Percentiles rank a stretch among this genome's conserved stretches.
Evolutionary conservation across 2,888 invertebrate species (phyloP).

Genomic region (Gymnocheta viridis): DNA sequence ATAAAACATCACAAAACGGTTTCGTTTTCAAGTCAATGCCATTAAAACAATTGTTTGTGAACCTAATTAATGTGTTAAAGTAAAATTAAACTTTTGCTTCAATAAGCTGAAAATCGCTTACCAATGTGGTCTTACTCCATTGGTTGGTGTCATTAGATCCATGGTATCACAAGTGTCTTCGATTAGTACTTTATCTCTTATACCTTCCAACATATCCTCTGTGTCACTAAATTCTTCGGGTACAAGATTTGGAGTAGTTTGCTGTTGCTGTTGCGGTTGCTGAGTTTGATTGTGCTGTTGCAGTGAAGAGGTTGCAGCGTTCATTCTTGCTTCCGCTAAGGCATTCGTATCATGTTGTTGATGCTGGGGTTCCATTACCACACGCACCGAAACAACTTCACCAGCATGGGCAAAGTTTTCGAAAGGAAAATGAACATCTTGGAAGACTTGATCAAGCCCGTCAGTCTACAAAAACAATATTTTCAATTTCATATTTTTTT

Average conservation of each 20-base stretch:
- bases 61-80: constrained; percentile 59
- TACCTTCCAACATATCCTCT: constrained; percentile 93
- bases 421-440: constrained; percentile 79
- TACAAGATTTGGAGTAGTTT: constrained; percentile 50
- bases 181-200: constrained; percentile 85
- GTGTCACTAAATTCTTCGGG: constrained; percentile 90
- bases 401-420: constrained; percentile 76
- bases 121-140: constrained; percentile 76
- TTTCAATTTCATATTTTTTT: too few relatives aligned
- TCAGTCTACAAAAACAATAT: constrained; percentile 51
- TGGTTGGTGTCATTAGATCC: constrained; percentile 76
- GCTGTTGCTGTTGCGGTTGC: constrained; percentile 45
- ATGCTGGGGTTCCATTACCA: constrained; percentile 66
- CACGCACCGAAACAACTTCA: constrained; percentile 60
- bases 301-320: constrained; percentile 45
- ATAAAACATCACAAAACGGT: constrained; percentile 71
- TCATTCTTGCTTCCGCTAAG: constrained; percentile 34
- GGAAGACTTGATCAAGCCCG: constrained; percentile 76
- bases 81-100: not conserved
- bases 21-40: constrained; percentile 72
- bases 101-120: constrained; percentile 43
- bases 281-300: constrained; percentile 49
- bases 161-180: constrained; percentile 81
- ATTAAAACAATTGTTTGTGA: constrained; percentile 75
- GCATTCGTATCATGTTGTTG: constrained; percentile 55